These are phyloP conservation scores for Calidris pugnax DNA, from an alignment of 2,113 vertebrate species.

Conservation along the genomic window DNA sequence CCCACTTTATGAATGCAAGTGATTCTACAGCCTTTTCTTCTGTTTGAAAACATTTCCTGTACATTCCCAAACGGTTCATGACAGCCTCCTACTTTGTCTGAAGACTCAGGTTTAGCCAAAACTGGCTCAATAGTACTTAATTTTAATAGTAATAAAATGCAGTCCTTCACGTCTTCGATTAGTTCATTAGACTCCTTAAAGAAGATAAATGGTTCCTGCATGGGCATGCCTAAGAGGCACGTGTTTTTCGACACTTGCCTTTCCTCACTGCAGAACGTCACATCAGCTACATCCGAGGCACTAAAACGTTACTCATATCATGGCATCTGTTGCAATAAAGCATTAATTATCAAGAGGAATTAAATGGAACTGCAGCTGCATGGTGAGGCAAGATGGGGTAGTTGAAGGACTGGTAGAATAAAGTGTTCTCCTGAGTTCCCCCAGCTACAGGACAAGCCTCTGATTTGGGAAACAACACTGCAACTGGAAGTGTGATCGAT, in stretches of 20 bases:
- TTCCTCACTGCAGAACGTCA: not conserved
- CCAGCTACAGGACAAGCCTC: not conserved
- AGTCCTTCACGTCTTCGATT: not conserved
- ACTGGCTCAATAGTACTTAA: not conserved
- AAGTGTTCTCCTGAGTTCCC: not conserved
- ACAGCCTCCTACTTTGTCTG: not conserved
- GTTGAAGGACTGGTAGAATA: not conserved
- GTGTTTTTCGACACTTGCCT: not conserved
- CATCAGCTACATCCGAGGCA: not conserved
- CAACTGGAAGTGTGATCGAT: not conserved
- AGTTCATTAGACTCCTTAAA: not conserved
- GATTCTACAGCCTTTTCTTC: not conserved
- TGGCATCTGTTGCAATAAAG: not conserved
- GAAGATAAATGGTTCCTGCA: not conserved
- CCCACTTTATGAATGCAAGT: not conserved
- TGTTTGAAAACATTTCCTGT: not conserved
- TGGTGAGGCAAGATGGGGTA: not conserved
- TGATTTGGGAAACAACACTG: not conserved
- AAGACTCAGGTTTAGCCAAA: not conserved
- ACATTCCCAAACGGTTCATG: not conserved
- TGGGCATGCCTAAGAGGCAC: not conserved
- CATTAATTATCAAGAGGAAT: too few species aligned
- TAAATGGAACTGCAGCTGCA: not conserved
- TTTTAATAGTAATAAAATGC: not conserved
- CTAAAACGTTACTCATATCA: accelerated